Evolutionary conservation across 1,140 invertebrate genomes (phyloP).

Genomic region (Psilanteris sp.): DNA sequence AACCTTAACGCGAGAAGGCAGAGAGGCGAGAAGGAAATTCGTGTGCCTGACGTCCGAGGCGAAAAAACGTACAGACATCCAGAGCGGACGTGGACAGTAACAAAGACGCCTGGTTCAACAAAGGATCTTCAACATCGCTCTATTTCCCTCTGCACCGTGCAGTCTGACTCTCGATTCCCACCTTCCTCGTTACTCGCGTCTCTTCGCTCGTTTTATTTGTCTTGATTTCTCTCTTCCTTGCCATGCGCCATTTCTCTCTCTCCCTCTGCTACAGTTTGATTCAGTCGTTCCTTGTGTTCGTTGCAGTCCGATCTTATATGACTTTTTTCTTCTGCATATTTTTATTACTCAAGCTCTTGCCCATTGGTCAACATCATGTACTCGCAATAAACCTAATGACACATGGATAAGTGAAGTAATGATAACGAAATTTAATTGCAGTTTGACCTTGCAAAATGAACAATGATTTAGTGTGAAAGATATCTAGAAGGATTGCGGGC

Average conservation of each 20-base stretch:
- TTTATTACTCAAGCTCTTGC: no score
- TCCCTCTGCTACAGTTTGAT: constrained; percentile 7
- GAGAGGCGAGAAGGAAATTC: constrained; percentile 67
- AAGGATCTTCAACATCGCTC: constrained; percentile 68
- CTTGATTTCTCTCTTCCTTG: not conserved
- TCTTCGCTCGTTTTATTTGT: constrained; percentile 22
- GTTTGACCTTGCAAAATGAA: no score
- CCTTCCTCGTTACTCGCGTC: constrained; percentile 43
- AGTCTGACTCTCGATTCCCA: constrained; percentile 50
- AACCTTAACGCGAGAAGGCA: constrained; percentile 20
- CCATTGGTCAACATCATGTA: no score
- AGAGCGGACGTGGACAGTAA: constrained; percentile 63
- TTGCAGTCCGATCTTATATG: constrained; percentile 18
- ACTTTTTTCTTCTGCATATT: no score
- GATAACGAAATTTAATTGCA: no score
- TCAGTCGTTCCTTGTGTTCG: constrained; percentile 9
- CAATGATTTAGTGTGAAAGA: no score
- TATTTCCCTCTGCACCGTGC: constrained; percentile 57
- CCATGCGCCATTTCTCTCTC: not conserved
- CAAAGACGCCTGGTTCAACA: constrained; percentile 66
- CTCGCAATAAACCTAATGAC: no score
- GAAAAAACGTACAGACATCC: constrained; percentile 62
- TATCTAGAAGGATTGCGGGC: no score
- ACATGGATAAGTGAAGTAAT: no score
- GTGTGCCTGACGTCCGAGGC: constrained; percentile 64